phyloP scores from a whole-genome alignment of 2,797 vertebrate genomes.

The Mustela erminea region DNA sequence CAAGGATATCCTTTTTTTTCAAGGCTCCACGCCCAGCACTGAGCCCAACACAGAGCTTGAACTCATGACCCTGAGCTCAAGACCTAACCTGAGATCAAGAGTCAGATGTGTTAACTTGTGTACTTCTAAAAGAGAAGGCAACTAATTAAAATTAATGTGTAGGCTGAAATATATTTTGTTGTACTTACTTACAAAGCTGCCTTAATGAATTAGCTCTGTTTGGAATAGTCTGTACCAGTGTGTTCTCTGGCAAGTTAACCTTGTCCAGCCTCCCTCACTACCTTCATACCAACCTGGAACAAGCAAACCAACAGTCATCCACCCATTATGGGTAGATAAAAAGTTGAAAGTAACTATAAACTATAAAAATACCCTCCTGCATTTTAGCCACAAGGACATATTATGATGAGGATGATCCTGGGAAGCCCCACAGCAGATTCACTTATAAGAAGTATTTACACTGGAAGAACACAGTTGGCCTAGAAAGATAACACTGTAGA shows the following conservation, averaged over 20 bases:
- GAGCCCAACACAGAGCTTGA: neutral
- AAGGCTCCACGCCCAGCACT: neutral
- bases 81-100: neutral
- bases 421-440: conserved; percentile 32
- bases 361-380: conserved; percentile 60
- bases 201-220: conserved; percentile 82
- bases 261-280: conserved; percentile 81
- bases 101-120: neutral
- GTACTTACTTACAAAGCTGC: conserved; percentile 81
- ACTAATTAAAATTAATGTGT: conserved; percentile 68
- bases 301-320: conserved; percentile 82
- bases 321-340: conserved; percentile 77
- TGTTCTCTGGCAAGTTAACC: conserved; percentile 81
- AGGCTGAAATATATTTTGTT: conserved; percentile 75
- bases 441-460: conserved; percentile 15
- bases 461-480: neutral
- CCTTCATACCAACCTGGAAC: conserved; percentile 82
- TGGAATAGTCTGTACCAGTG: conserved; percentile 82
- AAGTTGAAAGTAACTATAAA: conserved; percentile 70
- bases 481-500: neutral
- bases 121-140: conserved; percentile 65
- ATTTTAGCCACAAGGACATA: conserved; percentile 53
- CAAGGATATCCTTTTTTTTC: neutral
- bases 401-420: conserved; percentile 12
- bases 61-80: neutral